phyloP scores from a whole-genome alignment of 2,797 vertebrate genomes.

The Spinibarbus caldwelli region DNA sequence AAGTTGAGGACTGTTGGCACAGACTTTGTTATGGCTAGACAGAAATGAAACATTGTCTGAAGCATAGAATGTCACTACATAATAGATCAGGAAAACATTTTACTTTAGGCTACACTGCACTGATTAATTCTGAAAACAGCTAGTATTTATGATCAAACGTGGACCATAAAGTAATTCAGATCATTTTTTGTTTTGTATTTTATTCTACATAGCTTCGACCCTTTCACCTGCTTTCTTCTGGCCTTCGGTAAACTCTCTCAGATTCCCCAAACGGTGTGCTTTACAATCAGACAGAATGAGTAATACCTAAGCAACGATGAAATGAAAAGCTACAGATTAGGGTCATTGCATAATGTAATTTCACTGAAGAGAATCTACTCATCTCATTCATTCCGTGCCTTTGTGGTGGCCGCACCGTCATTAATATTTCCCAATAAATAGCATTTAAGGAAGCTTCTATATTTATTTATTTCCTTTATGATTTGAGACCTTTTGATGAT shows the following conservation, averaged over 20 bases:
- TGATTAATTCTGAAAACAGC: background rate
- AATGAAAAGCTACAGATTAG: slow-evolving; percentile 78
- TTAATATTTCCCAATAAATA: slow-evolving; percentile 76
- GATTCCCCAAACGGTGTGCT: background rate
- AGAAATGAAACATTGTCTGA: background rate
- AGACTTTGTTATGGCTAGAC: background rate
- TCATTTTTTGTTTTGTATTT: too few species aligned
- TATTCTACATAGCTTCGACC: background rate
- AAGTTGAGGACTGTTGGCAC: background rate
- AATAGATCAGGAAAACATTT: background rate
- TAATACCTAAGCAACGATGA: slow-evolving; percentile 74
- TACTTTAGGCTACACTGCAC: background rate
- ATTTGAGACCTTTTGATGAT: slow-evolving; percentile 72
- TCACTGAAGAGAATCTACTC: slow-evolving; percentile 68
- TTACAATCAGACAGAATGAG: slow-evolving; percentile 74
- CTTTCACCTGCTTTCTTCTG: background rate
- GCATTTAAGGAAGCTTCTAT: slow-evolving; percentile 74
- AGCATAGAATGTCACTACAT: background rate
- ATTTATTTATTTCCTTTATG: slow-evolving; percentile 78
- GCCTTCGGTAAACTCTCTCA: background rate
- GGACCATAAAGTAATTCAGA: background rate
- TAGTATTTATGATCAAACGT: background rate
- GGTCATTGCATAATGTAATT: slow-evolving; percentile 78
- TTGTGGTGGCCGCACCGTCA: slow-evolving; percentile 61
- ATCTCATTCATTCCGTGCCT: slow-evolving; percentile 71